Conservation (phyloP, 92 coral and sea anemone species). For the Umimayanthus kanabou region DNA sequence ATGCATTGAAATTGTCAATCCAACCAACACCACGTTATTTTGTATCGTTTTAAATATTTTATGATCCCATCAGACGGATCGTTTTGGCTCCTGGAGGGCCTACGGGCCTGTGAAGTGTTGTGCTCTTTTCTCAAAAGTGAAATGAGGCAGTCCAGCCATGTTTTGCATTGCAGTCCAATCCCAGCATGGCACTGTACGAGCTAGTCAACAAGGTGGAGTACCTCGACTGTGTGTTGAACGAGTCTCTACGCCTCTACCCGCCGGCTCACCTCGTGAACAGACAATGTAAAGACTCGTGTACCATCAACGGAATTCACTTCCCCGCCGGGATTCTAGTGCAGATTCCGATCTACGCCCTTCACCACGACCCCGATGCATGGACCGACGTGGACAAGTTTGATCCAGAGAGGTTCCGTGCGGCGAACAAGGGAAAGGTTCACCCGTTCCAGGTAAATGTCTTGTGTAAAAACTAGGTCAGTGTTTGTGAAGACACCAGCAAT, state of each 20-base stretch:
- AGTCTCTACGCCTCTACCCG: constrained; percentile 58
- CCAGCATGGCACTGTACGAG: constrained; percentile 57
- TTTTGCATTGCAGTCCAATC: constrained; percentile 6
- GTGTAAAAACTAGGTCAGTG: too few species aligned
- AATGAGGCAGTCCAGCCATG: too few species aligned
- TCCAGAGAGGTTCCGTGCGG: constrained; percentile 46
- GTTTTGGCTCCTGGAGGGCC: too few species aligned
- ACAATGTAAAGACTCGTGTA: constrained; percentile 47
- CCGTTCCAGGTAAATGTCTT: constrained; percentile 5
- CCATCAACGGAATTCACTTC: constrained; percentile 44
- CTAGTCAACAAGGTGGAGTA: constrained; percentile 62
- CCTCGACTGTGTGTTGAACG: constrained; percentile 70
- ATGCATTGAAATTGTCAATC: too few species aligned
- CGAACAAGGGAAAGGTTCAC: constrained; percentile 3
- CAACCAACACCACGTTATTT: too few species aligned
- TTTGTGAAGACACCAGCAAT: too few species aligned
- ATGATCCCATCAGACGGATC: too few species aligned
- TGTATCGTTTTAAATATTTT: too few species aligned
- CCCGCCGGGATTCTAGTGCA: constrained; percentile 56
- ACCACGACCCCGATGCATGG: constrained; percentile 69
- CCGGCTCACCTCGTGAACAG: constrained; percentile 63
- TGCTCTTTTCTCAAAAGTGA: too few species aligned
- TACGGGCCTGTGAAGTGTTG: too few species aligned
- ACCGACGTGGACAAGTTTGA: constrained; percentile 61
- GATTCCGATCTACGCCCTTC: constrained; percentile 59